These are phyloP conservation scores for Nomada fucata DNA, from an alignment of 2,888 invertebrate species.

Conservation along the genomic window DNA sequence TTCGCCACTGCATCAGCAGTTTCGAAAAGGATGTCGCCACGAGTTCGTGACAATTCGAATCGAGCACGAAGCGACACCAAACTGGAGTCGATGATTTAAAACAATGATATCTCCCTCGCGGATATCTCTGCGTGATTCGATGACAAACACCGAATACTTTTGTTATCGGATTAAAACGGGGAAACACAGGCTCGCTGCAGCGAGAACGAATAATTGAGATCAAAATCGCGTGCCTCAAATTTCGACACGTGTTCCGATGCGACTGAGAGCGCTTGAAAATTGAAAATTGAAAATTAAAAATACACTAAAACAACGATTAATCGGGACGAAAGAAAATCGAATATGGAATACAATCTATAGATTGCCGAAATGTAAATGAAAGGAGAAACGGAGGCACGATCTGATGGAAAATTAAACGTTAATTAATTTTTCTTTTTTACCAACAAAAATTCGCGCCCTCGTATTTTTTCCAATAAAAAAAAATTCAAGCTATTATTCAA, in stretches of 20 bases:
- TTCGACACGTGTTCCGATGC: background rate
- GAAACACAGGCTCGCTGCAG: background rate
- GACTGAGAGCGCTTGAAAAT: constrained; percentile 3
- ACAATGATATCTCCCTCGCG: no score
- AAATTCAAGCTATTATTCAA: background rate
- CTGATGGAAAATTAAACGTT: background rate
- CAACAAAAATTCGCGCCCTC: constrained; percentile 5
- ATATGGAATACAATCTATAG: background rate
- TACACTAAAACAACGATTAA: background rate
- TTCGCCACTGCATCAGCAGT: background rate
- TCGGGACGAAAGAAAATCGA: background rate
- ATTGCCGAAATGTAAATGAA: background rate
- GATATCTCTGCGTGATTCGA: constrained; percentile 22
- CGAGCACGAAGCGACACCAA: constrained; percentile 28
- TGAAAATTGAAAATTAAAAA: constrained; percentile 17
- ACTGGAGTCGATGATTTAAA: background rate
- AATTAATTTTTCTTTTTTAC: background rate
- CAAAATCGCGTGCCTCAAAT: constrained; percentile 20
- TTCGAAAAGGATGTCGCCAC: constrained; percentile 8
- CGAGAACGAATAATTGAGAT: constrained; percentile 18
- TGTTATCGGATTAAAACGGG: constrained; percentile 20
- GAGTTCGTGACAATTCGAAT: constrained; percentile 17
- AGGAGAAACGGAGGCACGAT: constrained; percentile 18
- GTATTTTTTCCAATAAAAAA: background rate
- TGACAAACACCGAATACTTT: constrained; percentile 8